Percentiles rank a stretch among this genome's conserved stretches.
Evolutionary conservation across 2,888 invertebrate species (phyloP).

Genomic region (Rosalia funebris): DNA sequence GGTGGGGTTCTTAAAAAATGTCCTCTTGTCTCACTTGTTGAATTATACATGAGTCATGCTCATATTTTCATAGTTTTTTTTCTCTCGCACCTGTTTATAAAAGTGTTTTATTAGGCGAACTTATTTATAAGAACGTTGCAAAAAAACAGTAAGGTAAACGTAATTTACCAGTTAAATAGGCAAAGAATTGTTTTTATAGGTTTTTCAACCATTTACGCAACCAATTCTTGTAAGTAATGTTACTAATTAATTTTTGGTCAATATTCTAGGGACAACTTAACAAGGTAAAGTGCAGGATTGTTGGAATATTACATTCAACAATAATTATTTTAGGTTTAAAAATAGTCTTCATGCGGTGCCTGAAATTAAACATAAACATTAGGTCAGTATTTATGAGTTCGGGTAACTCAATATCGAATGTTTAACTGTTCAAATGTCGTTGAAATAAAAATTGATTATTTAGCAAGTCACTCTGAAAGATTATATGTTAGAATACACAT

Average conservation of each 20-base stretch:
- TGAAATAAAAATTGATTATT: too few relatives aligned
- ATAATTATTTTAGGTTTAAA: too few relatives aligned
- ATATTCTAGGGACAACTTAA: not conserved
- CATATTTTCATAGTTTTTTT: not conserved
- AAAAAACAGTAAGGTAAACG: not conserved
- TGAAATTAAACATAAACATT: too few relatives aligned
- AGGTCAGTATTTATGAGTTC: too few relatives aligned
- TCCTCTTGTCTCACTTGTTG: not conserved
- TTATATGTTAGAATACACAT: too few relatives aligned
- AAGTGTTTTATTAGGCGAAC: not conserved
- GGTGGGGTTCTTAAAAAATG: not conserved
- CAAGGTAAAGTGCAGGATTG: too few relatives aligned
- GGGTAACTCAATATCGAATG: too few relatives aligned
- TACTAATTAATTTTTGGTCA: not conserved
- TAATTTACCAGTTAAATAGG: not conserved
- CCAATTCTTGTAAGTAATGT: not conserved
- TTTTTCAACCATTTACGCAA: not conserved
- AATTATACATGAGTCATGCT: constrained; percentile 3
- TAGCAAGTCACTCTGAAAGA: too few relatives aligned
- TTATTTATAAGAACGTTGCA: constrained; percentile 1
- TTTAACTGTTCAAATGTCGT: too few relatives aligned
- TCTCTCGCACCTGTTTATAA: not conserved
- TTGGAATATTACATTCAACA: too few relatives aligned
- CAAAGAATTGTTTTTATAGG: not conserved
- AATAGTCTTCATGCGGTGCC: too few relatives aligned